These are phyloP conservation scores for Ochlodes sylvanus DNA, from an alignment of 2,888 invertebrate genomes.

Conservation along the genomic window DNA sequence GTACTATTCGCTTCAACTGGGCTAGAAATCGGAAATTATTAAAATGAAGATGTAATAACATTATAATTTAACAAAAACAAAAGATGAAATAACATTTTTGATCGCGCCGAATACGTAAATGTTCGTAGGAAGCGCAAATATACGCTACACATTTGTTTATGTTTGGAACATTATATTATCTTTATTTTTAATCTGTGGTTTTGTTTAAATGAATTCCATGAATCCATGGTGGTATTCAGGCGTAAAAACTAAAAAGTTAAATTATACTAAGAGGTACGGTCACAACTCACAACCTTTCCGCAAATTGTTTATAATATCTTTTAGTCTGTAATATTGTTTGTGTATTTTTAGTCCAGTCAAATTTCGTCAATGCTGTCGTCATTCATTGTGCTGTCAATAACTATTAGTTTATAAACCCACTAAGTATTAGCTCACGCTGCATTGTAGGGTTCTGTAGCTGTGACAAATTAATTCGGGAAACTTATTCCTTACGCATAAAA, in stretches of 20 bases:
- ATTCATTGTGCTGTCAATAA: conserved; percentile 45
- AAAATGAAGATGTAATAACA: background rate
- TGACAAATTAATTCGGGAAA: no score
- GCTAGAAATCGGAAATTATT: conserved; percentile 11
- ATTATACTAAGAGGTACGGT: no score
- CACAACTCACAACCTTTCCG: no score
- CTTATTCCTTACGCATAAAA: no score
- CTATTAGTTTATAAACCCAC: conserved; percentile 10
- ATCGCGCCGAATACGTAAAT: background rate
- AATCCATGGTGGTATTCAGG: background rate
- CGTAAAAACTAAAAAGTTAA: background rate
- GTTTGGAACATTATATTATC: background rate
- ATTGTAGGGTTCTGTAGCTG: background rate
- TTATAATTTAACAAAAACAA: conserved; percentile 1
- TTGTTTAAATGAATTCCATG: no score
- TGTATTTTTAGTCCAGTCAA: background rate
- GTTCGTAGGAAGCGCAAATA: background rate
- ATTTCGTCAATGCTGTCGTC: conserved; percentile 15
- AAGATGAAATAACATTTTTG: conserved; percentile 9
- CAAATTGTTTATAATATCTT: background rate
- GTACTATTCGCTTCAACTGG: background rate
- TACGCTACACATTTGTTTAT: background rate
- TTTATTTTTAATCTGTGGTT: background rate
- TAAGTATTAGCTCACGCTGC: background rate
- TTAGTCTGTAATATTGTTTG: conserved; percentile 1